Percentiles rank a stretch among this genome's conserved stretches.
phyloP scores from a whole-genome alignment of 2,113 vertebrate genomes.

The Heloderma charlesbogerti region DNA sequence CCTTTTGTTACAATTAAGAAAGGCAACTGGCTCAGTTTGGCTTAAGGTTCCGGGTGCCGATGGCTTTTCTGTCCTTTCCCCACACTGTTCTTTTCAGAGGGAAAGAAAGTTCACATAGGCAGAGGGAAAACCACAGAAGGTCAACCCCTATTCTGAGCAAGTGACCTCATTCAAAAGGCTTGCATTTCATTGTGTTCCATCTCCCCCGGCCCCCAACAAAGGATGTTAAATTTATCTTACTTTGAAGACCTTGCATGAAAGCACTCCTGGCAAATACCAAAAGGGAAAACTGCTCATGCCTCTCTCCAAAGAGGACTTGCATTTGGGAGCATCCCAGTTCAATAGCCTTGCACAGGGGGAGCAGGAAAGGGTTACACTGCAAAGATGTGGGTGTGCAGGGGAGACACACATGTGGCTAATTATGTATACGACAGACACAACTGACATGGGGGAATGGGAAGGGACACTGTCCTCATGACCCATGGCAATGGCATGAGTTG shows the following conservation, averaged over 20 bases:
- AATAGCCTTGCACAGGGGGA: not conserved
- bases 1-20: not conserved
- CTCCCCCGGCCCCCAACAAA: not conserved
- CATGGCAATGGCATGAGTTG: not conserved
- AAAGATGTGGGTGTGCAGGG: not conserved
- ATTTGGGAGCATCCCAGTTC: not conserved
- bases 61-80: not conserved
- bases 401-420: not conserved
- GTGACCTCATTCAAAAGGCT: not conserved
- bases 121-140: not conserved
- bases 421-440: not conserved
- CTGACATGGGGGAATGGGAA: not conserved
- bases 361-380: not conserved
- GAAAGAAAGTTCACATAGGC: not conserved
- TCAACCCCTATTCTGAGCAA: not conserved
- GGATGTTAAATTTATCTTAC: slow-evolving; percentile 18
- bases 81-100: not conserved
- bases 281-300: not conserved
- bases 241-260: slow-evolving; percentile 3
- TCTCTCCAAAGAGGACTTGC: not conserved
- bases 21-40: not conserved
- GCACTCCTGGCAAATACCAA: not conserved
- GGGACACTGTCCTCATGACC: not conserved
- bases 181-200: not conserved
- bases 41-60: not conserved